Evolutionary conservation across 2,113 vertebrate genomes (phyloP), one percentile per base, ranked within the genome.

Genomic region (Chaenocephalus aceratus): DNA sequence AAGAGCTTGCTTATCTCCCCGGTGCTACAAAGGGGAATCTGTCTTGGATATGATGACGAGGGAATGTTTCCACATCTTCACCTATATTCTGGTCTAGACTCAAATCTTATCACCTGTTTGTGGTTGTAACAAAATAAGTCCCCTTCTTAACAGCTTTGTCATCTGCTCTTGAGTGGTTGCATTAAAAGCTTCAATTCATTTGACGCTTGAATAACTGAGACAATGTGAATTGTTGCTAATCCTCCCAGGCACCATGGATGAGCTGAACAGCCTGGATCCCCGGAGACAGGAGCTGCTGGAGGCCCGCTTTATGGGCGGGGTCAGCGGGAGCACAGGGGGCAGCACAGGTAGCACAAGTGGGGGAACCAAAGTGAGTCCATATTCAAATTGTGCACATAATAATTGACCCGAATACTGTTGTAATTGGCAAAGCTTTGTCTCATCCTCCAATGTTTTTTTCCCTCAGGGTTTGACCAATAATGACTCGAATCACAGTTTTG

Each of bases 401-500:
- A 18, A 54, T 51, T 61, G 14, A 18, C 53, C 10, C 34, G 23
- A 61, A 23, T 65, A 18, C 36, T 41, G 6, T 60, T 60, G 65
- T 79, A 60, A 74, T 0, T 34, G 14, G 30, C 15, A 3, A 0
- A 26, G 36, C 36, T 41, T 41, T 6, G 10, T 60, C 18, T 57
- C 45, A 58, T 83, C 77, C 14, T 26, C 63, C 72, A 58, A 54
- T 45, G 0, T 30, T 6, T 4, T 91, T 85, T 61, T 81, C 63
- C 63, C 87, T 73, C 85, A 99, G 98, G 98, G 96, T 86, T 96
- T 98, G 94, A 97, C 96, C 93, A 99, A 99, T 94, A 99, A 99
- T 90, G 98, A 99, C 96, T 99, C 98, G 86, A 99, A 99, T 95
- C 98, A 99, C 88, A 99, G 98, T 95, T 99, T 98, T 87, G 98